Evolutionary conservation across 2,113 vertebrate genomes (phyloP), one percentile per base, ranked within the genome.

Genomic region (Symphodus melops): DNA sequence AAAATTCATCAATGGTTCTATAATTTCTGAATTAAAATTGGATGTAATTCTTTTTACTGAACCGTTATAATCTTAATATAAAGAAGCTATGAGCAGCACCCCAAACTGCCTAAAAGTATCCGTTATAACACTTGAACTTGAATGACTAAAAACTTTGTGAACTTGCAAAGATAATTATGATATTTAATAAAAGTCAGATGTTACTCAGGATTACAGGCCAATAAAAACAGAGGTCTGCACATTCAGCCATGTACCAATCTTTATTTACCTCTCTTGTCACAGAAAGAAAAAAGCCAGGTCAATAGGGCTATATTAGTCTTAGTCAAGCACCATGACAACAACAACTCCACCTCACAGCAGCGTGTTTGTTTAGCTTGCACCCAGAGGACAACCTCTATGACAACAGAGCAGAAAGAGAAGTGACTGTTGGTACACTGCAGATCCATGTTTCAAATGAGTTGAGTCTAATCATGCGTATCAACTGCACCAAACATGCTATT

Each of bases 331-430:
- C 23, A 21, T 75, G 75, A 58, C 61, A 68, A 68, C 68, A 66
- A 49, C 65, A 63, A 1, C 48, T 63, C 63, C 48, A 61, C 21
- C 59, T 59, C 48, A 33, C 28, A 51, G 60, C 56, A 54, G 67
- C 64, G 62, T 63, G 57, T 78, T 70, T 81, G 54, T 68, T 74
- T 17, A 44, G 58, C n/a, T 63, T 7, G 37, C 46, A 80, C 85
- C 82, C 77, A 42, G 55, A 69, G 64, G 80, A 82, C 39, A 23
- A 39, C 68, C 69, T 56, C 83, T 68, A 39, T 83, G 88, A 68
- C 77, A 67, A 90, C 90, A 74, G 17, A 42, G n/a, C 0, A 12
- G 14, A 53, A 39, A 3, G 69, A 54, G 41, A 72, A 62, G 67
- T 63, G 25, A 37, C 20, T 66, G 77, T 76, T 76, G 75, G 37